Percentiles rank a stretch among this genome's conserved stretches.
Conservation (phyloP, 37 sponge, comb jelly and placozoan genomes). For the Tethya wilhelma region DNA sequence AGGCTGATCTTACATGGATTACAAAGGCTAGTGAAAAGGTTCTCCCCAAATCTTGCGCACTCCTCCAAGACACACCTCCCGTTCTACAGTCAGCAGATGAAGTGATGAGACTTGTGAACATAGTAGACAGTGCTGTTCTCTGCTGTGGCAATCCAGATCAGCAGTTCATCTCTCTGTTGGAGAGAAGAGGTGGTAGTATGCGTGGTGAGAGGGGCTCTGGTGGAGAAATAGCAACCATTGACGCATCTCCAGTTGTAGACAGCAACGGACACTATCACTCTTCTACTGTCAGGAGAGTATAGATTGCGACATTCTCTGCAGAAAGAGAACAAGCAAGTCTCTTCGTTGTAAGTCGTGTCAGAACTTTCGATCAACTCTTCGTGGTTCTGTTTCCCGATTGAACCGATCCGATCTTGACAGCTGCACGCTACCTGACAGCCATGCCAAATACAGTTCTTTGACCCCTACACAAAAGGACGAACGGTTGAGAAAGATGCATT, state of each 20-base stretch:
- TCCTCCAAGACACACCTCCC: background rate
- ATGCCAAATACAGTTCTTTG: background rate
- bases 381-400: background rate
- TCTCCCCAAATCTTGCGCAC: background rate
- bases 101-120: background rate
- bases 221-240: background rate
- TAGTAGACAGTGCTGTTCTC: background rate
- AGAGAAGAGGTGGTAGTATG: background rate
- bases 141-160: conserved; percentile 22
- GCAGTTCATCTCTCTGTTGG: background rate
- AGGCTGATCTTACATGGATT: background rate
- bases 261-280: too few relatives aligned
- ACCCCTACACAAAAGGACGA: background rate
- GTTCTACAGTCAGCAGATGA: background rate
- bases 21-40: background rate
- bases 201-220: background rate
- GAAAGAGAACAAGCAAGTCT: too few relatives aligned
- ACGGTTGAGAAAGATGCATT: conserved; percentile 1
- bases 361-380: conserved; percentile 1
- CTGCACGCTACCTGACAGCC: background rate
- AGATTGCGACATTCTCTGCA: too few relatives aligned
- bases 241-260: background rate
- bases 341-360: conserved; percentile 3
- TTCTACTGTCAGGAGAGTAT: too few relatives aligned
- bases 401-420: background rate